Evolutionary conservation across 2,113 vertebrate genomes (phyloP).

Genomic region (Dissostichus mawsoni): DNA sequence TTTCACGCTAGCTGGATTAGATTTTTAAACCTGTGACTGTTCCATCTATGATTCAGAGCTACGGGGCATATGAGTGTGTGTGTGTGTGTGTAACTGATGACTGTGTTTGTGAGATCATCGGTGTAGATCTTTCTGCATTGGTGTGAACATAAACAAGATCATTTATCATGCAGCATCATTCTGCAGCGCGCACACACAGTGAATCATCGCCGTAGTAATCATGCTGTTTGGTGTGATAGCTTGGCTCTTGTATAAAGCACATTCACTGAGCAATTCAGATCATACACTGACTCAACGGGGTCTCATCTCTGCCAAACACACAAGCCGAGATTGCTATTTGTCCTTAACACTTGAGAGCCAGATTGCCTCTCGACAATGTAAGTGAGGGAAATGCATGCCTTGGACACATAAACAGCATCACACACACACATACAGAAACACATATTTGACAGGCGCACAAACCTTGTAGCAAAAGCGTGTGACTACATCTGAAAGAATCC

Average conservation of each 20-base stretch:
- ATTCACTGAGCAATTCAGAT: slow-evolving; percentile 13
- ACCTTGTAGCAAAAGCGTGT: background rate
- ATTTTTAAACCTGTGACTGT: slow-evolving; percentile 47
- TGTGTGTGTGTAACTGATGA: background rate
- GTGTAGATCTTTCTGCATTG: background rate
- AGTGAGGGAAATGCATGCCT: background rate
- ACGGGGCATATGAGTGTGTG: slow-evolving; percentile 3
- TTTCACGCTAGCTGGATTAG: slow-evolving; percentile 50
- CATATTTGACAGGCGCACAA: background rate
- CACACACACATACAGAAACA: background rate
- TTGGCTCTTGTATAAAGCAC: slow-evolving; percentile 12
- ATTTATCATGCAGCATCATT: slow-evolving; percentile 15
- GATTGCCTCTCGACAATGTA: background rate
- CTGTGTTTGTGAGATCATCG: too few relatives aligned
- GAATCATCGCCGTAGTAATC: slow-evolving; percentile 25
- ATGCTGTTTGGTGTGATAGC: background rate
- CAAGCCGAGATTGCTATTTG: background rate
- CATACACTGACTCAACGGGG: background rate
- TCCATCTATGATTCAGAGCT: slow-evolving; percentile 49
- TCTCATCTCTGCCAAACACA: background rate
- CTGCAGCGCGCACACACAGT: slow-evolving; percentile 4
- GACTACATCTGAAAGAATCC: slow-evolving; percentile 4
- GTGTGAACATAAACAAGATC: slow-evolving; percentile 9
- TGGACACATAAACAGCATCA: background rate
- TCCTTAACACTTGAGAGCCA: background rate